Evolutionary conservation across 2,113 vertebrate genomes (phyloP).

Genomic region (Arvicanthis niloticus): DNA sequence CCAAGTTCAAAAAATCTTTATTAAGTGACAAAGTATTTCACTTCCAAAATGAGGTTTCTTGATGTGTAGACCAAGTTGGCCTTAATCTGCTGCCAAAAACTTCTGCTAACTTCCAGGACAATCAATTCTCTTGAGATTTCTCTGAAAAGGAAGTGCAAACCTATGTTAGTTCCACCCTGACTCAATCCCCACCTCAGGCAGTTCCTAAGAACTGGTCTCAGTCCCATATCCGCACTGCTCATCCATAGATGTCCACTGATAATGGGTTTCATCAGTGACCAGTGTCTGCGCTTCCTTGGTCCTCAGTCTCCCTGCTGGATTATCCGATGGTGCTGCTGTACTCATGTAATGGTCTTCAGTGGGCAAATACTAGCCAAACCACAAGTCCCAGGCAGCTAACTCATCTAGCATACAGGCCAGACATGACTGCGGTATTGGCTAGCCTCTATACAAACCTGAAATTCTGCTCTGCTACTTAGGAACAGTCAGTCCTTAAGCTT

Average conservation of each 20-base stretch:
- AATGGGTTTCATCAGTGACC: slow-evolving; percentile 89
- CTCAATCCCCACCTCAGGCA: no score
- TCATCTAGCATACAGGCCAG: background rate
- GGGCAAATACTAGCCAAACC: background rate
- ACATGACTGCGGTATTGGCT: no score
- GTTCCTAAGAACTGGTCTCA: slow-evolving; percentile 87
- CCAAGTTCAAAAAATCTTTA: background rate
- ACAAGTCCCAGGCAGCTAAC: background rate
- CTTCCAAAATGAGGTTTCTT: background rate
- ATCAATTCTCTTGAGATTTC: background rate
- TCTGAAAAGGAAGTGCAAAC: slow-evolving; percentile 61
- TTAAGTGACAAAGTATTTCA: background rate
- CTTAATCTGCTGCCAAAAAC: no score
- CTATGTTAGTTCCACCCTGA: background rate
- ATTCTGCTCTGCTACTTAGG: background rate
- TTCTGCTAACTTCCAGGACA: background rate
- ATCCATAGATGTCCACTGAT: slow-evolving; percentile 90
- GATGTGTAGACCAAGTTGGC: background rate
- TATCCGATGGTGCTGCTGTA: background rate
- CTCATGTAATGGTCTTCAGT: background rate
- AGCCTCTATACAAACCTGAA: background rate
- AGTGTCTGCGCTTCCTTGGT: slow-evolving; percentile 47
- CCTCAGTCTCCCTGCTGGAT: background rate
- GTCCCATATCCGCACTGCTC: slow-evolving; percentile 95
- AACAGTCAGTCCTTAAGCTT: background rate